These are phyloP conservation scores for Mythimna pallens DNA, from an alignment of 2,888 invertebrate genomes.

Conservation along the genomic window DNA sequence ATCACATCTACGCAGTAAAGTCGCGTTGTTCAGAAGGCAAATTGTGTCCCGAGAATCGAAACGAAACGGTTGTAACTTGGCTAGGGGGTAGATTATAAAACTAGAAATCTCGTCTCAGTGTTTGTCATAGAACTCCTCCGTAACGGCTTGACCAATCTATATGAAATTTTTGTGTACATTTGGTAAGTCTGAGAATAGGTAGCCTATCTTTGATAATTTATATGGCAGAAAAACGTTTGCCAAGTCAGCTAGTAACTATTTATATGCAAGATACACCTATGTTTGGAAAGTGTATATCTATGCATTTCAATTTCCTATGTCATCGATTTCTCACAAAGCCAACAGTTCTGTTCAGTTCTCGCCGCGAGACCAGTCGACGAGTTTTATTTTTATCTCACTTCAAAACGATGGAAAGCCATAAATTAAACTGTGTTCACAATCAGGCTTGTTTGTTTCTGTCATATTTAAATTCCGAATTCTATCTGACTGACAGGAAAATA, in stretches of 20 bases:
- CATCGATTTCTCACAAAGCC: not conserved
- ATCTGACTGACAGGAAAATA: slow-evolving; percentile 37
- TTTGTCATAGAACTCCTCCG: too few relatives aligned
- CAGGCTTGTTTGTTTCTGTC: slow-evolving; percentile 58
- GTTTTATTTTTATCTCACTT: slow-evolving; percentile 74
- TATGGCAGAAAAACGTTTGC: too few relatives aligned
- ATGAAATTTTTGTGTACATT: too few relatives aligned
- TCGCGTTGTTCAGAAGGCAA: not conserved
- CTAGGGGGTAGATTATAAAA: too few relatives aligned
- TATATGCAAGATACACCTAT: not conserved
- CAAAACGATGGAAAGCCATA: slow-evolving; percentile 67
- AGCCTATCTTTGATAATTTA: too few relatives aligned
- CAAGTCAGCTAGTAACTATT: too few relatives aligned
- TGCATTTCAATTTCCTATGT: not conserved
- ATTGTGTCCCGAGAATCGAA: too few relatives aligned
- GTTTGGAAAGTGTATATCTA: not conserved
- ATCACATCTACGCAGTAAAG: slow-evolving; percentile 18
- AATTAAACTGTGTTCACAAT: slow-evolving; percentile 66
- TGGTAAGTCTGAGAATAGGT: too few relatives aligned
- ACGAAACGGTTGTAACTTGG: too few relatives aligned
- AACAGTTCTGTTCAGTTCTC: slow-evolving; percentile 40
- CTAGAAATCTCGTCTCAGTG: too few relatives aligned
- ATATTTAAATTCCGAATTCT: slow-evolving; percentile 38
- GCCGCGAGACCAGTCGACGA: slow-evolving; percentile 48
- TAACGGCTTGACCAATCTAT: too few relatives aligned